Base-by-base conservation (phyloP, 2,113 vertebrate genomes). In the Uropsilus gracilis region DNA sequence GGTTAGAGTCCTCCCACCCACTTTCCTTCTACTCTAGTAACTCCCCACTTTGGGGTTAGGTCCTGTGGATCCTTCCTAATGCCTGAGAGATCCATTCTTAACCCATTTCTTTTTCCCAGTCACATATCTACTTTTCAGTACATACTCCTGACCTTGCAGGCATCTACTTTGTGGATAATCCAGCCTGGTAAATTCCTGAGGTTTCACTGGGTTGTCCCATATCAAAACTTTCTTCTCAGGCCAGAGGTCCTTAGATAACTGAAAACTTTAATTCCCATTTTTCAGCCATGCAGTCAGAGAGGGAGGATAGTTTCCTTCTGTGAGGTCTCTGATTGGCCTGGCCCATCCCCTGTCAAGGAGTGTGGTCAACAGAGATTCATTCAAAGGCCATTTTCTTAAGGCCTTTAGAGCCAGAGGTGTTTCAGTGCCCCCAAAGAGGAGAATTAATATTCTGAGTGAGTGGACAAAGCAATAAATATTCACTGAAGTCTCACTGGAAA, bases 261-360 rank as follows among this genome's bases (percentile, higher is more conserved):
- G 24, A 30, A 57, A 42, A 7, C 12, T 32, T 22, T 16, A 71
- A 44, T 24, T 72, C 39, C 50, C 46, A 55, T 20, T 32, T 57
- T 68, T 16, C 3, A 32, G 42, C 39, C 30, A 75, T 34, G 32
- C 0, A 1, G 1, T 12, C 12, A 39, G 20, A n/a, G 37, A 72
- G 63, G 14, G 24, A 24, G 32, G 48, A 46, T 37, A 0, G 8
- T 26, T 20, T 86, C 18, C 26, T 61, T 7, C 61, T 14, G 7
- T 8, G 28, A 68, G 77, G 55, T 20, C 64, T 8, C 32, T 14
- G n/a, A 11, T 28, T 44, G 39, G 32, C 17, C 28, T n/a, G 8
- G n/a, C 7, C 30, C 22, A 6, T 17, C 22, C 5, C 13, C 8
- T 8, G 12, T 17, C 42, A 9, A 5, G 5, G 34, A 11, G 0